Percentiles rank a stretch among this genome's conserved stretches.
These are phyloP conservation scores for Chaetophractus vellerosus DNA, from an alignment of 2,797 vertebrate genomes.

Conservation along the genomic window DNA sequence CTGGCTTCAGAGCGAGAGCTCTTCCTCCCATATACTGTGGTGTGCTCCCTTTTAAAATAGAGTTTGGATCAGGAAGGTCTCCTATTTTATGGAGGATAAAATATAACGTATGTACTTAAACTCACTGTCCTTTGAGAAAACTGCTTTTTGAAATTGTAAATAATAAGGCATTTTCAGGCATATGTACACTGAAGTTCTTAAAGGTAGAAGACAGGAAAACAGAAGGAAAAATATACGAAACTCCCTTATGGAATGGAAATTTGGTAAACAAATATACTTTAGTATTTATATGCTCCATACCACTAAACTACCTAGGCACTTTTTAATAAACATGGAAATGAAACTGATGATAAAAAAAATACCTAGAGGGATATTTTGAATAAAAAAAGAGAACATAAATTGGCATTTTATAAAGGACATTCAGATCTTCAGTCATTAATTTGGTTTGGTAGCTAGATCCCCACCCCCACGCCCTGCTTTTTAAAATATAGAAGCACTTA, in stretches of 20 bases:
- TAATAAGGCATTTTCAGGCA: background rate
- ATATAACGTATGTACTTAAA: background rate
- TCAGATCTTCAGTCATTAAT: constrained; percentile 38
- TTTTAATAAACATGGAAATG: constrained; percentile 24
- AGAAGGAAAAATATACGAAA: background rate
- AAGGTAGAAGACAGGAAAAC: background rate
- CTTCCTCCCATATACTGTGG: background rate
- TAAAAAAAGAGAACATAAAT: background rate
- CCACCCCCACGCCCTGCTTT: background rate
- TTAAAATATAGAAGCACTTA: constrained; percentile 12
- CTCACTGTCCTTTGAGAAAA: background rate
- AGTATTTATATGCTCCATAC: background rate
- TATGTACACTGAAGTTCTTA: background rate
- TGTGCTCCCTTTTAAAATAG: background rate
- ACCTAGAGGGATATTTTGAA: background rate
- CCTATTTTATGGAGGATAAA: background rate
- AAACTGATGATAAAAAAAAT: background rate
- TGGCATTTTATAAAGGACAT: constrained; percentile 7
- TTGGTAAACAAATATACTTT: background rate
- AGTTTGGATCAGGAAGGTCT: background rate
- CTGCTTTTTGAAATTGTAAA: constrained; percentile 11
- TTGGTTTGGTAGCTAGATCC: background rate
- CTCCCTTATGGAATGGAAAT: background rate
- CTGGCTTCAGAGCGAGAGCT: constrained; percentile 11
- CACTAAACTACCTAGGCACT: background rate